Evolutionary conservation across 2,113 vertebrate species (phyloP).

Genomic region (Passer montanus): DNA sequence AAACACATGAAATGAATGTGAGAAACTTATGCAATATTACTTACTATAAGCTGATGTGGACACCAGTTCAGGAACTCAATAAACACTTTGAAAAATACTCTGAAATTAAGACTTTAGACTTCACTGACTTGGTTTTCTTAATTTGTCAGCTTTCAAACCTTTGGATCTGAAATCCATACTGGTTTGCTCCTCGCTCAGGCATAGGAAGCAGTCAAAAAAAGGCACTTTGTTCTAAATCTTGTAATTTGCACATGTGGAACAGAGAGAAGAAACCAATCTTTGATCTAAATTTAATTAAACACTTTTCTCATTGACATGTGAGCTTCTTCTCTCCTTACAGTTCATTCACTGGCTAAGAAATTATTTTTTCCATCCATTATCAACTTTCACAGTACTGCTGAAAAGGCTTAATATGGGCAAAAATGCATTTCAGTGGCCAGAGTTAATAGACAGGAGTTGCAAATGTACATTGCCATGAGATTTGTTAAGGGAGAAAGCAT

Average conservation of each 20-base stretch:
- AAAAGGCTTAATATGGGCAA: not conserved
- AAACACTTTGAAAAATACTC: not conserved
- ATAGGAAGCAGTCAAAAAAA: not conserved
- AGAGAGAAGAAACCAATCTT: constrained; percentile 14
- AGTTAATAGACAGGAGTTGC: not conserved
- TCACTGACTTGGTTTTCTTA: not conserved
- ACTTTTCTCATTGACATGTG: not conserved
- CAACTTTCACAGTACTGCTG: not conserved
- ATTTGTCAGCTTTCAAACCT: not conserved
- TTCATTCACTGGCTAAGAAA: not conserved
- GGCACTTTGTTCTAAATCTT: not conserved
- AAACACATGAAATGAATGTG: not conserved
- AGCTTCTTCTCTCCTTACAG: not conserved
- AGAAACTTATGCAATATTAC: not conserved
- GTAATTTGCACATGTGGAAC: not conserved
- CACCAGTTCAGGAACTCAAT: not conserved
- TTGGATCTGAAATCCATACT: not conserved
- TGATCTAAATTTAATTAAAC: constrained; percentile 44
- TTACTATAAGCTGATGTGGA: not conserved
- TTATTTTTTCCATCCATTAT: not conserved
- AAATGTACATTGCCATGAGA: not conserved
- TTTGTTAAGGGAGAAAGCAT: not conserved
- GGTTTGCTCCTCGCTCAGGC: not conserved
- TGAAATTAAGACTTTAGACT: not conserved
- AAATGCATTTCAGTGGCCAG: not conserved